Conservation (phyloP, 2,797 vertebrate species). For the Gallinago stenura region DNA sequence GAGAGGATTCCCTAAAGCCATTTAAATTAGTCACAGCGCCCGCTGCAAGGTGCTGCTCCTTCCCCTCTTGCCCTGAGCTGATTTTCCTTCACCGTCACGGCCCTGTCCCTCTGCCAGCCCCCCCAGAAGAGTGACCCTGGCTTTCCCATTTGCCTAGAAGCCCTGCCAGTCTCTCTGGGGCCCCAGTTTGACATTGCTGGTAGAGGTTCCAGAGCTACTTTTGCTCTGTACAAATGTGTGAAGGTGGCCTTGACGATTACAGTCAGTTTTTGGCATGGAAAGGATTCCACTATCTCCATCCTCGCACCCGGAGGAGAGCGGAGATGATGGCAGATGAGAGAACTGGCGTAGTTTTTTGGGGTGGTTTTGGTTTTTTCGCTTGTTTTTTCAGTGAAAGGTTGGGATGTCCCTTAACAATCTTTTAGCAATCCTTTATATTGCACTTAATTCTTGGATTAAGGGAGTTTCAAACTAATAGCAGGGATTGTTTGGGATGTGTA, state of each 20-base stretch:
- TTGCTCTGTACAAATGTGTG: background rate
- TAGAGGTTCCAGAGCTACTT: background rate
- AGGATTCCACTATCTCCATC: rapidly evolving
- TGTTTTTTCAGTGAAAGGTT: background rate
- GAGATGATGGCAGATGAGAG: background rate
- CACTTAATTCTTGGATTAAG: background rate
- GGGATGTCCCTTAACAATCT: background rate
- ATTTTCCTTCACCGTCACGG: background rate
- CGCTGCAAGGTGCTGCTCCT: background rate
- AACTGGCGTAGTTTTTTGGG: rapidly evolving
- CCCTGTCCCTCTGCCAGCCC: background rate
- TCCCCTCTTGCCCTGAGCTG: background rate
- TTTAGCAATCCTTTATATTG: background rate
- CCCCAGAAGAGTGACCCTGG: background rate
- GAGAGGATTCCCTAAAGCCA: background rate
- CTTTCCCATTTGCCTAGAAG: rapidly evolving
- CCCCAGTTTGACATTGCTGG: background rate
- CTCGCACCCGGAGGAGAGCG: background rate
- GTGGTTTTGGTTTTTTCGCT: background rate
- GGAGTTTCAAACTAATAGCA: background rate
- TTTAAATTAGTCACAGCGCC: background rate
- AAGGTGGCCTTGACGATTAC: background rate
- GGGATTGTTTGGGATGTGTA: background rate
- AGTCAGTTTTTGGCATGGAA: background rate
- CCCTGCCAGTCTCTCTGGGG: background rate